phyloP scores from a whole-genome alignment of 2,888 invertebrate genomes.

The Leptodirus hochenwartii region DNA sequence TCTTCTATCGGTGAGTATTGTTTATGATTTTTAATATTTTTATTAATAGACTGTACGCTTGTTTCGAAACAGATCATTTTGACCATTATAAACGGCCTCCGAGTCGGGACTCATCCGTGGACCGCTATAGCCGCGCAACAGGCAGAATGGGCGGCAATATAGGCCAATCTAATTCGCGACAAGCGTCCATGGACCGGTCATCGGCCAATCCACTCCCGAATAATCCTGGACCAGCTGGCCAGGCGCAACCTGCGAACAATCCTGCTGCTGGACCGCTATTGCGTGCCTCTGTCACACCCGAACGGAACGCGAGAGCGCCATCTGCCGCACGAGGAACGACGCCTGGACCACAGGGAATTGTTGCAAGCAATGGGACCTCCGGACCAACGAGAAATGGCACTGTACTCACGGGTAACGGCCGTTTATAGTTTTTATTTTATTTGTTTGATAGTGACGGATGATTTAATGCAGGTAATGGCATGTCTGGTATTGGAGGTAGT shows the following conservation, averaged over 20 bases:
- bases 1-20: too few species aligned
- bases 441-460: too few species aligned
- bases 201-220: slow-evolving; percentile 4
- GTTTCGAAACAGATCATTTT: too few species aligned
- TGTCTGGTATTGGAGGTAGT: slow-evolving; percentile 7
- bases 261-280: too few species aligned
- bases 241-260: too few species aligned
- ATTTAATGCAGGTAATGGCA: too few species aligned
- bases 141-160: slow-evolving; percentile 30
- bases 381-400: slow-evolving; percentile 42
- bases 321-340: slow-evolving; percentile 35
- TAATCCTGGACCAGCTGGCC: slow-evolving; percentile 16
- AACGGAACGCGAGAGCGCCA: slow-evolving; percentile 33
- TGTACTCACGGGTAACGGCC: slow-evolving; percentile 35
- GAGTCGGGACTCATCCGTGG: slow-evolving; percentile 73
- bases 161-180: slow-evolving; percentile 38
- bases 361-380: slow-evolving; percentile 7
- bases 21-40: too few species aligned
- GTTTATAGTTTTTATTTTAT: too few species aligned
- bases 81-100: slow-evolving; percentile 89
- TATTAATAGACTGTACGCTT: too few species aligned
- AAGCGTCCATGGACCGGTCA: slow-evolving; percentile 55
- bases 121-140: slow-evolving; percentile 43
- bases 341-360: slow-evolving; percentile 25
- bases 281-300: slow-evolving; percentile 26